These are phyloP conservation scores for Cyanoderma ruficeps DNA, from an alignment of 2,113 vertebrate species.

Conservation along the genomic window DNA sequence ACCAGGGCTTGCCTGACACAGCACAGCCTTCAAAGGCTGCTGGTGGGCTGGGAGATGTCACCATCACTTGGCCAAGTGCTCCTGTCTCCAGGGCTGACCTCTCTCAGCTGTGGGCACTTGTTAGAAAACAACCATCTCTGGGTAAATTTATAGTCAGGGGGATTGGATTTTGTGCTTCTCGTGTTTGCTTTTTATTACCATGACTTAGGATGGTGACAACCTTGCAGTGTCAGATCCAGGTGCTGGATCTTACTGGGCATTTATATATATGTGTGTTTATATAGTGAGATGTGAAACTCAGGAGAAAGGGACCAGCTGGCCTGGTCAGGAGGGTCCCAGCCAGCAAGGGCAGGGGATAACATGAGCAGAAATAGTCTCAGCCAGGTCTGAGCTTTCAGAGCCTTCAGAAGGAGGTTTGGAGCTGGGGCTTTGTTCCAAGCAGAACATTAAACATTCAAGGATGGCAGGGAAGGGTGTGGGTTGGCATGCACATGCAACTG, in stretches of 20 bases:
- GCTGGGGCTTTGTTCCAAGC: not conserved
- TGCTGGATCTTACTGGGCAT: not conserved
- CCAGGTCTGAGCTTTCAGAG: not conserved
- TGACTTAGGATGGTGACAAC: not conserved
- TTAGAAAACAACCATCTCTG: not conserved
- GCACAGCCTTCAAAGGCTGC: not conserved
- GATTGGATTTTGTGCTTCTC: not conserved
- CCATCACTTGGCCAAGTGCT: not conserved
- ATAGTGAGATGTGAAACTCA: no score
- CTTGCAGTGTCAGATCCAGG: not conserved
- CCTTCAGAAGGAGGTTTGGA: not conserved
- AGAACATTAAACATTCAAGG: not conserved
- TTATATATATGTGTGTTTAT: not conserved
- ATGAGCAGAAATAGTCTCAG: not conserved
- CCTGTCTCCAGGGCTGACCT: not conserved
- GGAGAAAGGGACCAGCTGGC: not conserved
- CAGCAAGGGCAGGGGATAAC: rapidly evolving
- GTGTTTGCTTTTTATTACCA: not conserved
- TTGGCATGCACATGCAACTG: not conserved
- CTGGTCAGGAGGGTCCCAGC: not conserved
- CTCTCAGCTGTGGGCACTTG: rapidly evolving
- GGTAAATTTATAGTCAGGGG: not conserved
- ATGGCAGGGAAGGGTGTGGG: not conserved
- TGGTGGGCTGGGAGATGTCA: not conserved
- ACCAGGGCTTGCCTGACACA: not conserved